Evolutionary conservation across 2,797 vertebrate species (phyloP).

Genomic region (Enteromius argenteus): DNA sequence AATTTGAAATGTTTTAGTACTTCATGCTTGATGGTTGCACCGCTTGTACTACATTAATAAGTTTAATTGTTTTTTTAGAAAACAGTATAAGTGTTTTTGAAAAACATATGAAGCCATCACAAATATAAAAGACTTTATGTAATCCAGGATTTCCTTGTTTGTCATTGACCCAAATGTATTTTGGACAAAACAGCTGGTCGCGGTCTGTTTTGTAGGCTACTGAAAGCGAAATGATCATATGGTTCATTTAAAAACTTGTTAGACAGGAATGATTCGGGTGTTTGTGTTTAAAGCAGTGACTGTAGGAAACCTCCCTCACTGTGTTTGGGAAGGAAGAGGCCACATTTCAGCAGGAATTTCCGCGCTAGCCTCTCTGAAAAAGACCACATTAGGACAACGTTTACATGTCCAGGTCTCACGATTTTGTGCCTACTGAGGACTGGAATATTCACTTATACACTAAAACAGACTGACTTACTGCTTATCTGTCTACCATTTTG

Average conservation of each 20-base stretch:
- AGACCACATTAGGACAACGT: background rate
- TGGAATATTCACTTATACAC: background rate
- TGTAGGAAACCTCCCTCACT: conserved; percentile 21
- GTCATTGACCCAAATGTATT: conserved; percentile 3
- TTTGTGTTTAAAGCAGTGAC: conserved; percentile 44
- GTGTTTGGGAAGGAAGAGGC: conserved; percentile 11
- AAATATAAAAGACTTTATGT: background rate
- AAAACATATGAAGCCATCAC: background rate
- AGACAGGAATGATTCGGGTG: conserved; percentile 32
- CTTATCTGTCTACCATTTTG: background rate
- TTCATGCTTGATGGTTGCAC: background rate
- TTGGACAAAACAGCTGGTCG: background rate
- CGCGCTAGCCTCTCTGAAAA: background rate
- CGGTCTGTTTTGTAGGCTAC: conserved; percentile 8
- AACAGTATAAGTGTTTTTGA: background rate
- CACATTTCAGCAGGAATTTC: conserved; percentile 3
- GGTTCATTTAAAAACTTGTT: conserved; percentile 40
- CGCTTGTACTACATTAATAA: background rate
- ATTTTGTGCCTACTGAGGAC: background rate
- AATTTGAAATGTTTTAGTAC: background rate
- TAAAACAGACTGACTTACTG: background rate
- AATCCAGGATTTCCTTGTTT: background rate
- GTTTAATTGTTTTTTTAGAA: background rate
- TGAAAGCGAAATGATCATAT: background rate
- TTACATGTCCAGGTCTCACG: background rate